Evolutionary conservation across 1,140 invertebrate species (phyloP).

Genomic region (Trichonephila clavata): DNA sequence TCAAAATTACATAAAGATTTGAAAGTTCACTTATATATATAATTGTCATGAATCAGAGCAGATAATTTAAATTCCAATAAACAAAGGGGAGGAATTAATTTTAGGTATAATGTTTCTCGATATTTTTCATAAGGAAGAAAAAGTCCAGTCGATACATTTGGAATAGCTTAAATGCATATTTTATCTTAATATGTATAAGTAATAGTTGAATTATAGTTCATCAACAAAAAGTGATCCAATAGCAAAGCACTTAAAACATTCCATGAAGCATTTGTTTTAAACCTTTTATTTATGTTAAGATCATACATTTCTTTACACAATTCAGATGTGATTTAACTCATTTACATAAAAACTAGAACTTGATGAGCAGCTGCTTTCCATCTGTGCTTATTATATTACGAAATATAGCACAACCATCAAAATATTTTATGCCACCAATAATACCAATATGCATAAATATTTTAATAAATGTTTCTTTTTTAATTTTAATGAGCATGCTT

Average conservation of each 20-base stretch:
- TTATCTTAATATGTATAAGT: no score
- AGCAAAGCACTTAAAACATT: neutral
- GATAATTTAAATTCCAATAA: no score
- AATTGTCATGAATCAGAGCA: no score
- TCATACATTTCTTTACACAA: slow-evolving; percentile 31
- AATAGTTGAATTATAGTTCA: no score
- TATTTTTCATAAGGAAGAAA: no score
- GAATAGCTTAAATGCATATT: no score
- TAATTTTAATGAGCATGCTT: no score
- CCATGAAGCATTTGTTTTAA: neutral
- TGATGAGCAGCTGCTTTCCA: neutral
- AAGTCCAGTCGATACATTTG: no score
- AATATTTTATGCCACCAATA: neutral
- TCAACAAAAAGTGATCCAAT: neutral
- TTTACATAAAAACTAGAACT: slow-evolving; percentile 41
- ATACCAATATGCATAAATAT: neutral
- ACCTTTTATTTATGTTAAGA: slow-evolving; percentile 36
- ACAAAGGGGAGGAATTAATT: no score
- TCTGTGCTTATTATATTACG: neutral
- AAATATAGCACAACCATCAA: neutral
- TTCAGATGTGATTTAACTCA: slow-evolving; percentile 15
- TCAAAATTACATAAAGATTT: no score
- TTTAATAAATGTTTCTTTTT: neutral
- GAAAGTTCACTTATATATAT: no score
- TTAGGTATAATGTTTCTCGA: no score